Percentiles rank a stretch among this genome's conserved stretches.
phyloP scores from a whole-genome alignment of 2,113 vertebrate species.

The Plotosus lineatus region DNA sequence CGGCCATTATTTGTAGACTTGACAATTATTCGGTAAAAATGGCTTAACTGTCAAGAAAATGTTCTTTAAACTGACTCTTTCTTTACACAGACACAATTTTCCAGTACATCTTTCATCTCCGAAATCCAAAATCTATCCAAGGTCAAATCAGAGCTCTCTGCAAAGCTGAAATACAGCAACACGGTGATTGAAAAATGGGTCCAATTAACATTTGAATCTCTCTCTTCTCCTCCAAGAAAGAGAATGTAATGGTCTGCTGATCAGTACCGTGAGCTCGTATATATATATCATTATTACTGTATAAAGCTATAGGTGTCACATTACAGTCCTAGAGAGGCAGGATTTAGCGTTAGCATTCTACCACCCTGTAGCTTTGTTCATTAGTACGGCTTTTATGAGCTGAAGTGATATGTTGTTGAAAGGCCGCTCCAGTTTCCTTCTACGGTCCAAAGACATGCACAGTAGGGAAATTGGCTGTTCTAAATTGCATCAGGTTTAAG shows the following conservation, averaged over 20 bases:
- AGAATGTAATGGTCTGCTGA: not conserved
- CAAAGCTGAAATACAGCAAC: not conserved
- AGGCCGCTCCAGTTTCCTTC: too few relatives aligned
- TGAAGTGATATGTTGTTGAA: not conserved
- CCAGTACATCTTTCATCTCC: conserved; percentile 29
- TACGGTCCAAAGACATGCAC: too few relatives aligned
- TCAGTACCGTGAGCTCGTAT: not conserved
- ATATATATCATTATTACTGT: not conserved
- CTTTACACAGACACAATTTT: conserved; percentile 4
- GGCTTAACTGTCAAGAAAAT: not conserved
- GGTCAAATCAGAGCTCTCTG: conserved; percentile 9
- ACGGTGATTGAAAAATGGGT: not conserved
- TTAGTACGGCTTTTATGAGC: not conserved
- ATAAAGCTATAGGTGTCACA: not conserved
- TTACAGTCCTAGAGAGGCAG: not conserved
- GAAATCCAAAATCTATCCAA: conserved; percentile 45
- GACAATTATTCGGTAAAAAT: not conserved
- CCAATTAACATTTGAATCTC: conserved; percentile 31
- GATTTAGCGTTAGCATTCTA: not conserved
- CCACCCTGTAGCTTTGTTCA: not conserved
- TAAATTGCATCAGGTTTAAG: too few relatives aligned
- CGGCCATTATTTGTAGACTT: not conserved
- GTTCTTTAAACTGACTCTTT: not conserved
- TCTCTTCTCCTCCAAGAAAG: not conserved
- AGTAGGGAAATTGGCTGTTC: too few relatives aligned